Evolutionary conservation across 35 echinoderm and acorn worm genomes (phyloP).

Genomic region (Ptychodera flava): DNA sequence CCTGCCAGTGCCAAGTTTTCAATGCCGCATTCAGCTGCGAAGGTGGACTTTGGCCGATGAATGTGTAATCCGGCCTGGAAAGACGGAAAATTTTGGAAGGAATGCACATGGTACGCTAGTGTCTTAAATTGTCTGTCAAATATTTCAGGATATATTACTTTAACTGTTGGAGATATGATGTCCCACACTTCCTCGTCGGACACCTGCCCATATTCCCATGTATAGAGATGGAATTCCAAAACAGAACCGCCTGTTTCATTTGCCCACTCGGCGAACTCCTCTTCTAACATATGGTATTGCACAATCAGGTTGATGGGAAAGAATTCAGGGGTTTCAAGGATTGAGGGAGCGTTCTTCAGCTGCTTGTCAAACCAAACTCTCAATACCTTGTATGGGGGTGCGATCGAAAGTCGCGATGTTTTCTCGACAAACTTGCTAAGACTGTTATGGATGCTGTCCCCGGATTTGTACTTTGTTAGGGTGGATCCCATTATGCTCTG

Average conservation of each 20-base stretch:
- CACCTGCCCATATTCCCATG: constrained; percentile 47
- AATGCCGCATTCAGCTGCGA: constrained; percentile 39
- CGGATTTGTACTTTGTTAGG: constrained; percentile 4
- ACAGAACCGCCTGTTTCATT: constrained; percentile 69
- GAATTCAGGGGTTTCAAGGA: constrained; percentile 77
- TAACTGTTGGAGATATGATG: constrained; percentile 60
- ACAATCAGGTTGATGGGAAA: constrained; percentile 52
- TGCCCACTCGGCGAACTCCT: constrained; percentile 60
- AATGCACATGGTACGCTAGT: constrained; percentile 43
- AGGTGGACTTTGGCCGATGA: constrained; percentile 43
- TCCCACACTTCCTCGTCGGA: constrained; percentile 51
- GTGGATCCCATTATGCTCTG: constrained; percentile 50
- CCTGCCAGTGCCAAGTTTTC: constrained; percentile 76
- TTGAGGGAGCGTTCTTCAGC: constrained; percentile 4
- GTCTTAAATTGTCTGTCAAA: constrained; percentile 60
- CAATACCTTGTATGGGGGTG: constrained; percentile 68
- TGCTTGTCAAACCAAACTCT: constrained; percentile 89
- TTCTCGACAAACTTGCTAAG: constrained; percentile 14
- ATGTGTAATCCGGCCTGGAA: constrained; percentile 45
- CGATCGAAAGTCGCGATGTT: constrained; percentile 34
- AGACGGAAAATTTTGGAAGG: constrained; percentile 43
- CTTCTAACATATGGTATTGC: constrained; percentile 66
- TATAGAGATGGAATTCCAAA: constrained; percentile 59
- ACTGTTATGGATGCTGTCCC: neutral
- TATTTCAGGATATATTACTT: constrained; percentile 78